Evolutionary conservation across 1,140 invertebrate genomes (phyloP).

Genomic region (Euwallacea fornicatus): DNA sequence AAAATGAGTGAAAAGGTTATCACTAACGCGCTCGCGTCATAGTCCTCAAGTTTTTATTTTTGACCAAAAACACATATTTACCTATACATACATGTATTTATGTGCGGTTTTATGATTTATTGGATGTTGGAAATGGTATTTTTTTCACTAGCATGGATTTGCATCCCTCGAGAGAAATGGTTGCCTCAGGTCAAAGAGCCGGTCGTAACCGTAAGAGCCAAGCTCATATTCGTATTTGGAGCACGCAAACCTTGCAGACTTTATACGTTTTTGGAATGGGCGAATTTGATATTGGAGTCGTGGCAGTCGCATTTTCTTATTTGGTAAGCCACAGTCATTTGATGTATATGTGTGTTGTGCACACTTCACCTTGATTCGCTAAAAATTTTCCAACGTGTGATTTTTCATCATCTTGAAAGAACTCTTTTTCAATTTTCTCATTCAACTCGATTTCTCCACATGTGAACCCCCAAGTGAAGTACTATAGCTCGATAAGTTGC

Average conservation of each 20-base stretch:
- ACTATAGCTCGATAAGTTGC: no score
- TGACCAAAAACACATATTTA: background rate
- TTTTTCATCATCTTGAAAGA: no score
- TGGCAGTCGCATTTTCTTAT: slow-evolving; percentile 88
- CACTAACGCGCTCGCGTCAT: no score
- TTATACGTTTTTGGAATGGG: slow-evolving; percentile 90
- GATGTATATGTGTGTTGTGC: background rate
- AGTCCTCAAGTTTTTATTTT: no score
- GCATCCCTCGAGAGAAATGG: slow-evolving; percentile 86
- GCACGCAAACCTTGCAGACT: slow-evolving; percentile 87
- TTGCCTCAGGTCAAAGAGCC: slow-evolving; percentile 87
- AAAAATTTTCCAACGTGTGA: no score
- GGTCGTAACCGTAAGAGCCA: slow-evolving; percentile 80
- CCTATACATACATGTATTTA: background rate
- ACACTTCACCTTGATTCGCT: no score
- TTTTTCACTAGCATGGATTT: slow-evolving; percentile 71
- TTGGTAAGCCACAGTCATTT: slow-evolving; percentile 58
- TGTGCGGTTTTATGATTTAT: background rate
- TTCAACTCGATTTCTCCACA: no score
- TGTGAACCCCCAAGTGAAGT: no score
- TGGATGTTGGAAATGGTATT: no score
- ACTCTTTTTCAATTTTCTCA: no score
- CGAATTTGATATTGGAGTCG: slow-evolving; percentile 87
- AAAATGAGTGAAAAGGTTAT: no score
- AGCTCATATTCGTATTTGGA: slow-evolving; percentile 94